Percentiles rank a stretch among this genome's conserved stretches.
Evolutionary conservation across 2,797 vertebrate genomes (phyloP).

Genomic region (Mastacembelus armatus): DNA sequence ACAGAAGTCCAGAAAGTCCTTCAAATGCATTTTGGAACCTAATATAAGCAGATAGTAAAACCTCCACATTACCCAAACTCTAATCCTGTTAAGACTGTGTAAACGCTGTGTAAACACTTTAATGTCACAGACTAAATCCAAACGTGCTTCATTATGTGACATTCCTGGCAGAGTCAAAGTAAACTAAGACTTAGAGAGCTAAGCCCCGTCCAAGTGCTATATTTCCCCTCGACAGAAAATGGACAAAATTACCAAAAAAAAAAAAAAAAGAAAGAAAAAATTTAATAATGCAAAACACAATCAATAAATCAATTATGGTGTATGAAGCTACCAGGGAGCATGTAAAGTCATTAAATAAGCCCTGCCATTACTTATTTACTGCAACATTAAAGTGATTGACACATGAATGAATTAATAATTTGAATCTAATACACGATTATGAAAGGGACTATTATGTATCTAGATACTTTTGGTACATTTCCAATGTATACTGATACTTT

Average conservation of each 20-base stretch:
- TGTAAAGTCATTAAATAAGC: too few relatives aligned
- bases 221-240: slow-evolving; percentile 3
- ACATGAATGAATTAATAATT: too few relatives aligned
- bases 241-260: not conserved
- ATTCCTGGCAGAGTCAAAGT: slow-evolving; percentile 19
- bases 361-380: too few relatives aligned
- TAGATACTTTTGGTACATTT: too few relatives aligned
- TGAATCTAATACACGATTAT: too few relatives aligned
- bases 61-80: slow-evolving; percentile 26
- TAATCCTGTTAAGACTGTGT: slow-evolving; percentile 33
- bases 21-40: slow-evolving; percentile 8
- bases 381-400: too few relatives aligned
- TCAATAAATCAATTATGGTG: too few relatives aligned
- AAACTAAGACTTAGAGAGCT: slow-evolving; percentile 18
- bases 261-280: too few relatives aligned
- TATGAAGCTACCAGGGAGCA: too few relatives aligned
- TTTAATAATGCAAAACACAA: too few relatives aligned
- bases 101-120: slow-evolving; percentile 36
- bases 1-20: not conserved
- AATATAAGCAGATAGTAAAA: slow-evolving; percentile 3
- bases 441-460: too few relatives aligned
- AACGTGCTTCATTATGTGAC: not conserved
- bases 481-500: too few relatives aligned
- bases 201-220: slow-evolving; percentile 19
- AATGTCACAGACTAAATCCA: slow-evolving; percentile 6